Conservation (phyloP, 2,888 invertebrate species). For the Tenthredo distinguenda region DNA sequence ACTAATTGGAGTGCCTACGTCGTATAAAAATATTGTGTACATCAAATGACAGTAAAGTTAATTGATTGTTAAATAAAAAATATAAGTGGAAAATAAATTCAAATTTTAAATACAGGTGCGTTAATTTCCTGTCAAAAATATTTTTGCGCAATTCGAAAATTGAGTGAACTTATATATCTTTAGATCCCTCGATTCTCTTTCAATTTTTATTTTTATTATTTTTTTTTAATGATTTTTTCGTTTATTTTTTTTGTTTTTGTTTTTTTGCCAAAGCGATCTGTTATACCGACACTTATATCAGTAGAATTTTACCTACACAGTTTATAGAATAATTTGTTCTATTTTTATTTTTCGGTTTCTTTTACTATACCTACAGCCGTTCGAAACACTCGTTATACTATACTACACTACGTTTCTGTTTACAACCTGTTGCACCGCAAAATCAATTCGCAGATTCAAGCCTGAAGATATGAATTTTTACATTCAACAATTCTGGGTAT, state of each 20-base stretch:
- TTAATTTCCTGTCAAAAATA: neutral
- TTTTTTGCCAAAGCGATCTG: neutral
- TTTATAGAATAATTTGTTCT: neutral
- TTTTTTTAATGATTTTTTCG: neutral
- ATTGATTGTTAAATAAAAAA: neutral
- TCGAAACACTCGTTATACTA: neutral
- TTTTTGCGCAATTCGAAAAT: neutral
- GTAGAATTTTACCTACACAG: neutral
- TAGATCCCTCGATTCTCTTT: neutral
- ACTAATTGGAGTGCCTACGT: neutral
- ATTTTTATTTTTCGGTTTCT: neutral
- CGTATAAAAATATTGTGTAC: neutral
- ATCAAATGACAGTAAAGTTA: neutral
- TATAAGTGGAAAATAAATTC: neutral
- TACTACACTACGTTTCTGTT: neutral
- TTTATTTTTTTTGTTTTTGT: neutral
- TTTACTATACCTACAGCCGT: neutral
- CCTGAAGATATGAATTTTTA: neutral
- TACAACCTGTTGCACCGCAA: slow-evolving; percentile 16
- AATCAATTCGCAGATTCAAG: neutral
- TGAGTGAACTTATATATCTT: neutral
- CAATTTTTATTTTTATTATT: neutral
- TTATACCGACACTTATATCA: neutral
- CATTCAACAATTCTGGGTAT: neutral
- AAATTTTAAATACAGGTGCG: neutral